Conservation (phyloP, 2,113 vertebrate species). For the Tamias sibiricus region DNA sequence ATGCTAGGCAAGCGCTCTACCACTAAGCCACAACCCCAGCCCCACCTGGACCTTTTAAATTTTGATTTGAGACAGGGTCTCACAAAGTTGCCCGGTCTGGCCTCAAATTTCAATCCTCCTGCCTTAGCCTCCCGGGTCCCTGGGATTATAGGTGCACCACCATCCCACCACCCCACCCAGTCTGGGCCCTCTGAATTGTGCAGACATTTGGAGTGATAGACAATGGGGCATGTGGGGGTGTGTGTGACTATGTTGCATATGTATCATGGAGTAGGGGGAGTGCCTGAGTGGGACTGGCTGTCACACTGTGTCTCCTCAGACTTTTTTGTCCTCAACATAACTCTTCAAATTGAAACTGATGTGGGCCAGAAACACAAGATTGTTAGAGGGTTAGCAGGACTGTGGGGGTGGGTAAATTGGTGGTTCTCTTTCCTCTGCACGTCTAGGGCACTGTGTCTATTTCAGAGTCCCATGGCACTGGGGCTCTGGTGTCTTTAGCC, state of each 20-base stretch:
- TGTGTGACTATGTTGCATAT: not conserved
- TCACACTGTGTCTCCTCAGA: not conserved
- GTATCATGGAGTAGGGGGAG: not conserved
- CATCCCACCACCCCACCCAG: too few species aligned
- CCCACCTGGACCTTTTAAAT: too few species aligned
- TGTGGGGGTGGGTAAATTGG: not conserved
- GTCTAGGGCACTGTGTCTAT: not conserved
- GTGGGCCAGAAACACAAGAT: conserved; percentile 30
- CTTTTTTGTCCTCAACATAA: not conserved
- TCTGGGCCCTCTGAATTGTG: not conserved
- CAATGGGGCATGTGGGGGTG: not conserved
- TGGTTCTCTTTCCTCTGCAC: not conserved
- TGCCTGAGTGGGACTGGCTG: not conserved
- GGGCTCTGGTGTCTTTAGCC: not conserved
- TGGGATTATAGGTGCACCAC: too few species aligned
- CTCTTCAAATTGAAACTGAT: not conserved
- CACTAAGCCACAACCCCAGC: too few species aligned
- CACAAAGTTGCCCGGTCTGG: too few species aligned
- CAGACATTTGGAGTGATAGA: not conserved
- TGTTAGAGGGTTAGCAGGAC: not conserved
- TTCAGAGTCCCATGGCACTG: not conserved
- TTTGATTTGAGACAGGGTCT: too few species aligned
- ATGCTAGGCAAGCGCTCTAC: too few species aligned
- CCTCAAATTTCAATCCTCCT: too few species aligned
- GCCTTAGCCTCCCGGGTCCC: too few species aligned